These are phyloP conservation scores for Nowickia ferox DNA, from an alignment of 2,888 invertebrate genomes.

Conservation along the genomic window DNA sequence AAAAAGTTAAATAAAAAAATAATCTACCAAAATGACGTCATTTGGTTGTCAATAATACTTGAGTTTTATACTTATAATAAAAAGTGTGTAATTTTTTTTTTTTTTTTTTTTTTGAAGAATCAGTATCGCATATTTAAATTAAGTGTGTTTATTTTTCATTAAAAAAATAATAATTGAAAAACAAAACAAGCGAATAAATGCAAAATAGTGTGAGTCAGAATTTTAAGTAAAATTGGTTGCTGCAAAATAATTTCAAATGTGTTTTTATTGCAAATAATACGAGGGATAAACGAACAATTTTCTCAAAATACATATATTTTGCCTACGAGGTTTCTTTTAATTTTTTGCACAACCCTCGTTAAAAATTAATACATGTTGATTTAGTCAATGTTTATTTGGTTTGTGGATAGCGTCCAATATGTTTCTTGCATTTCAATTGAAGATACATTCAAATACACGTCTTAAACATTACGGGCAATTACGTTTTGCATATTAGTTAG, in stretches of 20 bases:
- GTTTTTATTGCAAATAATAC: constrained; percentile 10
- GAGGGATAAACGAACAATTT: constrained; percentile 7
- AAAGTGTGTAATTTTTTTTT: constrained; percentile 54
- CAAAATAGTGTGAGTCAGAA: constrained; percentile 53
- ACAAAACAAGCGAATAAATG: constrained; percentile 7
- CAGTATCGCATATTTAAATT: constrained; percentile 37
- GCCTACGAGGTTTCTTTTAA: not conserved
- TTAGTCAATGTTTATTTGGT: constrained; percentile 23
- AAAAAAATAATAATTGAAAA: constrained; percentile 2
- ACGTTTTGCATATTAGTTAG: constrained; percentile 28
- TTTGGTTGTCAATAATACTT: constrained; percentile 30
- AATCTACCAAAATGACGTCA: constrained; percentile 40
- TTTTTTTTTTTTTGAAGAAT: constrained; percentile 7
- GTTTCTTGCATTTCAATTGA: constrained; percentile 54
- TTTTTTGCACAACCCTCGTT: constrained; percentile 10
- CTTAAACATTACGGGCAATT: constrained; percentile 6
- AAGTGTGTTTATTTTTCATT: constrained; percentile 35
- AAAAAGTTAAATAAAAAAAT: not conserved
- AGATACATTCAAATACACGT: constrained; percentile 20
- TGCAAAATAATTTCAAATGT: constrained; percentile 8
- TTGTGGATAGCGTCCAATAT: constrained; percentile 13
- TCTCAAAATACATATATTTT: not conserved
- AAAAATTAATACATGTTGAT: not conserved
- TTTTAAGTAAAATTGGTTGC: constrained; percentile 36
- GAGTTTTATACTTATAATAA: constrained; percentile 36